Conservation (phyloP, 2,888 invertebrate species). For the Campopleginae sp. region DNA sequence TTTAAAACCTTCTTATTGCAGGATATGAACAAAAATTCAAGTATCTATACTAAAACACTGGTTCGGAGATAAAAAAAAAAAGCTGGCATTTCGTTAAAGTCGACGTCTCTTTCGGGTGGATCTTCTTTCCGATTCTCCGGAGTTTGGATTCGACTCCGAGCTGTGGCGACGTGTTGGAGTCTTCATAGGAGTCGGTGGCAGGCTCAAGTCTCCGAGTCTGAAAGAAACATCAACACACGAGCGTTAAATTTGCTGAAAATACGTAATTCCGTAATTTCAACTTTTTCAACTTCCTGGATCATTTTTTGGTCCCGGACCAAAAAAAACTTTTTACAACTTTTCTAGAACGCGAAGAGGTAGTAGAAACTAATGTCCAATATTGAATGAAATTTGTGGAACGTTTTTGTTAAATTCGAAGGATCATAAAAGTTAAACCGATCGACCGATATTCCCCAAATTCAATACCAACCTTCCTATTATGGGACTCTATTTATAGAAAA, state of each 20-base stretch:
- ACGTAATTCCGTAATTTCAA: not conserved
- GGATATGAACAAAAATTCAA: not conserved
- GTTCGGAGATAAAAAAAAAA: not conserved
- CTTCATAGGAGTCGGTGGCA: conserved; percentile 46
- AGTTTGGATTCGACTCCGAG: conserved; percentile 19
- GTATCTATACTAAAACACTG: not conserved
- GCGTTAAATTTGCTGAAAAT: not conserved
- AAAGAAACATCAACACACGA: not conserved
- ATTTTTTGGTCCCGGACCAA: too few relatives aligned
- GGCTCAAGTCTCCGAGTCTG: conserved; percentile 43
- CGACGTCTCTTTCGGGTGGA: conserved; percentile 26
- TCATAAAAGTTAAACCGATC: too few relatives aligned
- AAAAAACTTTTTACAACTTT: too few relatives aligned
- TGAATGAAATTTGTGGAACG: too few relatives aligned
- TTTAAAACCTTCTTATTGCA: not conserved
- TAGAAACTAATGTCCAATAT: too few relatives aligned
- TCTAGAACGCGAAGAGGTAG: too few relatives aligned
- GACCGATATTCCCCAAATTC: too few relatives aligned
- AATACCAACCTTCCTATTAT: too few relatives aligned
- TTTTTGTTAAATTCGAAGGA: too few relatives aligned
- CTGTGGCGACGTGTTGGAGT: conserved; percentile 42
- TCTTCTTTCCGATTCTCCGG: conserved; percentile 19
- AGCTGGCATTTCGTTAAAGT: conserved; percentile 20
- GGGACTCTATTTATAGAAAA: too few relatives aligned
- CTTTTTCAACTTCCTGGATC: not conserved